A percentile compares a stretch with the other conserved stretches of the same genome.
phyloP scores from a whole-genome alignment of 2,113 vertebrate genomes.

The Phoenicopterus ruber region DNA sequence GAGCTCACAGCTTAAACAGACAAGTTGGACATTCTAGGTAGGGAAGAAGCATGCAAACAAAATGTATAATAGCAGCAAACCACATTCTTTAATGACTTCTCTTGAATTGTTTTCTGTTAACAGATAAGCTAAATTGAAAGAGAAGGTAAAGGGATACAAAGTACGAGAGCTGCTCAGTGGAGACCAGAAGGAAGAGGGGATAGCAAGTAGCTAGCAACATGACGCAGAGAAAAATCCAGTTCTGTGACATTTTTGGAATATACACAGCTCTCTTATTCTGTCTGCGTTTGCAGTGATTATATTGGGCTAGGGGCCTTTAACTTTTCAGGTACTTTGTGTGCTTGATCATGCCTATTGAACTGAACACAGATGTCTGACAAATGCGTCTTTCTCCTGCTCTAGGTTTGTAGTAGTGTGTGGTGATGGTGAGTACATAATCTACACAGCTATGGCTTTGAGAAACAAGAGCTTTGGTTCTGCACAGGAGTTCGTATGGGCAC shows the following conservation, averaged over 20 bases:
- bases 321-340: not conserved
- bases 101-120: not conserved
- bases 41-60: not conserved
- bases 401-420: slow-evolving; percentile 97
- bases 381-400: not conserved
- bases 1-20: not conserved
- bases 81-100: not conserved
- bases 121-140: not conserved
- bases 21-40: not conserved
- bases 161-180: not conserved
- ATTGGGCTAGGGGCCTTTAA: not conserved
- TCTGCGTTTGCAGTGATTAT: not conserved
- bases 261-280: not conserved
- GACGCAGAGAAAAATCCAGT: not conserved
- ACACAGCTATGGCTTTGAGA: slow-evolving; percentile 96
- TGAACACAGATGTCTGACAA: not conserved
- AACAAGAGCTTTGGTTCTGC: slow-evolving; percentile 99
- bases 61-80: not conserved
- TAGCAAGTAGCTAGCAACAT: not conserved
- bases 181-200: not conserved
- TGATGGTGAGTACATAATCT: slow-evolving; percentile 98
- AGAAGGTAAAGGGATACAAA: not conserved
- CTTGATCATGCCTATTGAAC: not conserved
- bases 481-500: slow-evolving; percentile 98
- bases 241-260: not conserved